phyloP scores from a whole-genome alignment of 1,140 invertebrate species.

The Drosophila sechellia region DNA sequence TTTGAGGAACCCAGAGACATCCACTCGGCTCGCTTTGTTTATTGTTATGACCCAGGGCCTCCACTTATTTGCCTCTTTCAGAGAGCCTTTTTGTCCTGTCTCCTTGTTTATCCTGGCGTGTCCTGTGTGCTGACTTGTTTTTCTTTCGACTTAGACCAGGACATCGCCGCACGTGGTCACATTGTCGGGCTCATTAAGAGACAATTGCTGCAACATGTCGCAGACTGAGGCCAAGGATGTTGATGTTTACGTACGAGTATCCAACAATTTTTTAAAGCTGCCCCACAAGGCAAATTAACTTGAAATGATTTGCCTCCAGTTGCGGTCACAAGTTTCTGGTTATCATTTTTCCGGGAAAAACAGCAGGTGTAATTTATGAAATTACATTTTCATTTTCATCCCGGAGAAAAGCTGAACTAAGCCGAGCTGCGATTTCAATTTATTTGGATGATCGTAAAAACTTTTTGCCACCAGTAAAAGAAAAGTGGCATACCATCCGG shows the following conservation, averaged over 20 bases:
- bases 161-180: slow-evolving; percentile 50
- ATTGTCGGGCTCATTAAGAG: slow-evolving; percentile 61
- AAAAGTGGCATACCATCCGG: slow-evolving; percentile 44
- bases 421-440: slow-evolving; percentile 69
- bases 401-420: slow-evolving; percentile 35
- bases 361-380: slow-evolving; percentile 75
- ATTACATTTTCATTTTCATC: slow-evolving; percentile 63
- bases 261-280: slow-evolving; percentile 52
- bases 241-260: slow-evolving; percentile 14
- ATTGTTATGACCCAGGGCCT: slow-evolving; percentile 46
- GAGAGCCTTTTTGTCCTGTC: slow-evolving; percentile 41
- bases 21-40: slow-evolving; percentile 49
- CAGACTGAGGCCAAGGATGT: slow-evolving; percentile 26
- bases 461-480: slow-evolving; percentile 21
- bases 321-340: slow-evolving; percentile 17
- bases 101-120: slow-evolving; percentile 7
- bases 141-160: slow-evolving; percentile 17
- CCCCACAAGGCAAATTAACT: slow-evolving; percentile 59
- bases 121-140: slow-evolving; percentile 22
- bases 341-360: slow-evolving; percentile 3
- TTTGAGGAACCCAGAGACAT: slow-evolving; percentile 38
- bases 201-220: slow-evolving; percentile 67
- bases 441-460: slow-evolving; percentile 69
- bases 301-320: slow-evolving; percentile 38
- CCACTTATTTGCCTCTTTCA: neutral